These are phyloP conservation scores for Smutsia gigantea DNA, from an alignment of 2,797 vertebrate species.

Conservation along the genomic window DNA sequence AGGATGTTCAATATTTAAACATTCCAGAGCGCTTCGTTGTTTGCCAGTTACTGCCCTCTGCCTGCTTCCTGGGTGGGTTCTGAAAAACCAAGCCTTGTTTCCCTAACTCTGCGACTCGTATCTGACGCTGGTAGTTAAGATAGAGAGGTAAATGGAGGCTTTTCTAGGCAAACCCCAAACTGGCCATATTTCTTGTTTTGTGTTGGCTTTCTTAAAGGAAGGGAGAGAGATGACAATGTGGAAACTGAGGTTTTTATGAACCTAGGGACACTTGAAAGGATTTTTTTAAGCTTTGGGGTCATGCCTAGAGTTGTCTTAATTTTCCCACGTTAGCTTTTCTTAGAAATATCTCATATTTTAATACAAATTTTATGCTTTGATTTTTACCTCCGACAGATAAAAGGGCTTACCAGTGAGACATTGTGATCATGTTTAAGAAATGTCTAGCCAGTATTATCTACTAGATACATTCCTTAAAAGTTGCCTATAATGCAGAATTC, in stretches of 20 bases:
- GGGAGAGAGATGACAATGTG: background rate
- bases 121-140: background rate
- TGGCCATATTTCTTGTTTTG: background rate
- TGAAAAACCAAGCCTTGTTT: background rate
- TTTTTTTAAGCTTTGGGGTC: background rate
- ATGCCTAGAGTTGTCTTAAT: background rate
- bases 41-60: slow-evolving; percentile 52
- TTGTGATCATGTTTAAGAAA: background rate
- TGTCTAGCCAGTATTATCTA: background rate
- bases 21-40: slow-evolving; percentile 12
- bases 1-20: slow-evolving; percentile 81
- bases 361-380: background rate
- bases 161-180: background rate
- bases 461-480: slow-evolving; percentile 35
- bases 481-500: slow-evolving; percentile 62
- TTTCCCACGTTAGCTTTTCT: background rate
- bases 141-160: background rate
- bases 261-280: background rate
- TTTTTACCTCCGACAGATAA: background rate
- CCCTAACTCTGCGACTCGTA: background rate
- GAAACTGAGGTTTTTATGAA: background rate
- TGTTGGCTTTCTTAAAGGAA: background rate
- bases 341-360: background rate
- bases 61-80: slow-evolving; percentile 49
- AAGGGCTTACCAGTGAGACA: background rate